phyloP scores from a whole-genome alignment of 2,113 vertebrate genomes.

The Raja brachyura region DNA sequence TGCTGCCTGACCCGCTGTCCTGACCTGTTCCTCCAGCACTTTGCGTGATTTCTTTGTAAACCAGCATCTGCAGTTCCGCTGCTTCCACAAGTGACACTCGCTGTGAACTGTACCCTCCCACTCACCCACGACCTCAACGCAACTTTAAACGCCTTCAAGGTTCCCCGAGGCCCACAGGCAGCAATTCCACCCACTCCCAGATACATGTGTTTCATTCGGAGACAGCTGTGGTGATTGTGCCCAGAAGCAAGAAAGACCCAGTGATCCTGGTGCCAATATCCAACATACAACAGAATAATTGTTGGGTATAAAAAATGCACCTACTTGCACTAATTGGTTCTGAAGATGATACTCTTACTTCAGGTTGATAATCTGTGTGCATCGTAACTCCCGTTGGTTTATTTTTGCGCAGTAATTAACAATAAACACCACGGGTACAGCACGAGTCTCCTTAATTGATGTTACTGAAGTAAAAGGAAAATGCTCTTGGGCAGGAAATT shows the following conservation, averaged over 20 bases:
- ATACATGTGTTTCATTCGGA: constrained; percentile 42
- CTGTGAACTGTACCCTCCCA: too few species aligned
- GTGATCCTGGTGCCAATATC: neutral
- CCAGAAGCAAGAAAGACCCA: constrained; percentile 28
- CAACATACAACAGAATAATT: neutral
- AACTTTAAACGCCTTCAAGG: constrained; percentile 41
- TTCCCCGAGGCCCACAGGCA: constrained; percentile 51
- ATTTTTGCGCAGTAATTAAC: neutral
- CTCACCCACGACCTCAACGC: too few species aligned
- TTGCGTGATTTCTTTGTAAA: too few species aligned
- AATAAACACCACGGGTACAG: neutral
- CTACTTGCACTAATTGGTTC: neutral
- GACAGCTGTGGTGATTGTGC: constrained; percentile 32
- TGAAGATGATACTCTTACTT: neutral
- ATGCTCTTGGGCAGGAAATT: neutral
- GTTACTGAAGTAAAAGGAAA: neutral
- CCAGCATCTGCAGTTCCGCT: too few species aligned
- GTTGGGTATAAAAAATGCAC: neutral
- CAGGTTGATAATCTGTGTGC: neutral
- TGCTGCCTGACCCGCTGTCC: too few species aligned
- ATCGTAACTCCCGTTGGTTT: neutral
- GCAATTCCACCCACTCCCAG: constrained; percentile 44
- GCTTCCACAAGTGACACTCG: neutral
- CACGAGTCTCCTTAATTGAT: neutral
- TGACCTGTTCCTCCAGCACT: too few species aligned